These are phyloP conservation scores for Drosophila suzukii DNA, from an alignment of 1,140 invertebrate species.

Conservation along the genomic window DNA sequence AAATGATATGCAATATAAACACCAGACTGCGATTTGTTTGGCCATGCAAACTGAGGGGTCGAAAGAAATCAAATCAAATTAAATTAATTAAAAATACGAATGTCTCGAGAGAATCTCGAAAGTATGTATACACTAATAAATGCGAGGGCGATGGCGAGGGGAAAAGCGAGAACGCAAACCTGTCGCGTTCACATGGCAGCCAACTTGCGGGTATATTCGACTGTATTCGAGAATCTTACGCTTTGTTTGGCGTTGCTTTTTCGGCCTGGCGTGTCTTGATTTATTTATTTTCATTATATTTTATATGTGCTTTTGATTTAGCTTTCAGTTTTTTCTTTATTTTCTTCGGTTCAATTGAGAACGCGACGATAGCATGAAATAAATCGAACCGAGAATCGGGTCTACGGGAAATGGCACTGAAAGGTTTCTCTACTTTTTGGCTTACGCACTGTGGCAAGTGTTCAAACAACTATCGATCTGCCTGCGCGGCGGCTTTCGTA, in stretches of 20 bases:
- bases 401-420: slow-evolving; percentile 12
- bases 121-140: slow-evolving; percentile 16
- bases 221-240: slow-evolving; percentile 45
- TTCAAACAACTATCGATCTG: slow-evolving; percentile 31
- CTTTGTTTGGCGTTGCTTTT: slow-evolving; percentile 55
- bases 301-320: slow-evolving; percentile 8
- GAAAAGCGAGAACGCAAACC: slow-evolving; percentile 26
- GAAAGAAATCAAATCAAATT: slow-evolving; percentile 44
- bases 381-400: slow-evolving; percentile 43
- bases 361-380: slow-evolving; percentile 50
- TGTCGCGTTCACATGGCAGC: slow-evolving; percentile 50
- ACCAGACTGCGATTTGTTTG: slow-evolving; percentile 25
- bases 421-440: slow-evolving; percentile 31
- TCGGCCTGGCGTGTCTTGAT: slow-evolving; percentile 40
- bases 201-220: slow-evolving; percentile 27
- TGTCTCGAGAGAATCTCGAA: slow-evolving; percentile 31
- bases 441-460: slow-evolving; percentile 64
- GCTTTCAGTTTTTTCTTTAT: slow-evolving; percentile 10
- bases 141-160: slow-evolving; percentile 11
- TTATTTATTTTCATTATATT: slow-evolving; percentile 47
- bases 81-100: slow-evolving; percentile 61
- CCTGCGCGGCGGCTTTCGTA: slow-evolving; percentile 20
- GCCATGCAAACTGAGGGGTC: slow-evolving; percentile 20
- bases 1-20: slow-evolving; percentile 49
- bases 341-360: slow-evolving; percentile 18